Evolutionary conservation across 2,888 invertebrate species (phyloP).

Genomic region (Watsonalla cultraria): DNA sequence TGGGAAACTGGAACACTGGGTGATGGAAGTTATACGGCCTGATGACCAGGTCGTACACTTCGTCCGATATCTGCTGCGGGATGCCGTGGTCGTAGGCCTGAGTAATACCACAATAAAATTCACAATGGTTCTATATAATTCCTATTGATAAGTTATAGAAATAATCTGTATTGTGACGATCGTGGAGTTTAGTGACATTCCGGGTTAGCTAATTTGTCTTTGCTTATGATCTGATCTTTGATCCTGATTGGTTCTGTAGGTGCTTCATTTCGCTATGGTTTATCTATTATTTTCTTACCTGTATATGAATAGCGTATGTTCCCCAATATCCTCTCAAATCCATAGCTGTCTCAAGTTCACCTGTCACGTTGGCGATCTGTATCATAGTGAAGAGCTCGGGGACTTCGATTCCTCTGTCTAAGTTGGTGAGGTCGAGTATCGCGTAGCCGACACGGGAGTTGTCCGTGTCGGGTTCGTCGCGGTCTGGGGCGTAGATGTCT

Average conservation of each 20-base stretch:
- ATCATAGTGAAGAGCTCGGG: slow-evolving; percentile 54
- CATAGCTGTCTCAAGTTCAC: slow-evolving; percentile 59
- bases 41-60: slow-evolving; percentile 65
- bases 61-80: slow-evolving; percentile 47
- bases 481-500: slow-evolving; percentile 69
- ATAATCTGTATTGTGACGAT: no score
- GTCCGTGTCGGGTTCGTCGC: slow-evolving; percentile 71
- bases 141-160: no score
- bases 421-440: slow-evolving; percentile 47
- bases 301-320: slow-evolving; percentile 69
- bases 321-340: slow-evolving; percentile 78
- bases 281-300: slow-evolving; percentile 43
- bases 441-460: slow-evolving; percentile 76
- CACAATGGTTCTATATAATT: neutral
- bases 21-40: slow-evolving; percentile 78
- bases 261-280: no score
- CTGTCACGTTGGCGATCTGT: slow-evolving; percentile 49
- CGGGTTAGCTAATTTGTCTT: no score
- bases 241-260: no score
- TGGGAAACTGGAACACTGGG: slow-evolving; percentile 77
- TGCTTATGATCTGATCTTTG: no score
- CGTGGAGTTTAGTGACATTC: no score
- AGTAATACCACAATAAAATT: slow-evolving; percentile 8
- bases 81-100: slow-evolving; percentile 79
- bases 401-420: slow-evolving; percentile 37